Percentiles rank a stretch among this genome's conserved stretches.
phyloP scores from a whole-genome alignment of 2,888 invertebrate genomes.

The Eudasyphora cyanicolor region DNA sequence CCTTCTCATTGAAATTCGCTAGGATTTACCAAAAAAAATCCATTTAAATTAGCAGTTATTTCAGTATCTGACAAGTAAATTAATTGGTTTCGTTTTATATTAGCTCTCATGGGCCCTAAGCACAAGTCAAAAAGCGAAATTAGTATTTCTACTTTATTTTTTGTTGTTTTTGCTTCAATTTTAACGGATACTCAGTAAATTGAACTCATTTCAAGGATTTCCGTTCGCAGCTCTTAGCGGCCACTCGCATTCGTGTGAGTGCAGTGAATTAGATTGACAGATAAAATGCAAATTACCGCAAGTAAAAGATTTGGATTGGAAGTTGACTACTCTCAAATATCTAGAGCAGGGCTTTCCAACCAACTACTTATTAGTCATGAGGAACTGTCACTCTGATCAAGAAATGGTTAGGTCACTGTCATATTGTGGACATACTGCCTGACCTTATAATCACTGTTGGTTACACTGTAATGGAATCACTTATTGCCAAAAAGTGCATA shows the following conservation, averaged over 20 bases:
- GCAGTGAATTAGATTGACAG: too few relatives aligned
- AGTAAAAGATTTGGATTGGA: too few relatives aligned
- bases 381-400: too few relatives aligned
- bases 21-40: not conserved
- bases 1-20: not conserved
- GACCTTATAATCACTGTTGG: too few relatives aligned
- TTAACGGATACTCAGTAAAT: conserved; percentile 30
- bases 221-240: conserved; percentile 9
- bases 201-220: conserved; percentile 31
- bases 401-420: too few relatives aligned
- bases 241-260: not conserved
- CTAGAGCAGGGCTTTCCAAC: too few relatives aligned
- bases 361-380: too few relatives aligned
- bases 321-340: too few relatives aligned
- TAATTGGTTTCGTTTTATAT: not conserved
- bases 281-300: not conserved
- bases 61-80: not conserved
- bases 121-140: not conserved
- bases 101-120: not conserved
- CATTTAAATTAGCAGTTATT: not conserved
- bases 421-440: too few relatives aligned
- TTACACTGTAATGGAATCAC: too few relatives aligned
- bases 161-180: not conserved
- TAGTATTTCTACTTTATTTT: not conserved
- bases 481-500: too few relatives aligned